Evolutionary conservation across 1,140 invertebrate genomes (phyloP).

Genomic region (Psix sp.): DNA sequence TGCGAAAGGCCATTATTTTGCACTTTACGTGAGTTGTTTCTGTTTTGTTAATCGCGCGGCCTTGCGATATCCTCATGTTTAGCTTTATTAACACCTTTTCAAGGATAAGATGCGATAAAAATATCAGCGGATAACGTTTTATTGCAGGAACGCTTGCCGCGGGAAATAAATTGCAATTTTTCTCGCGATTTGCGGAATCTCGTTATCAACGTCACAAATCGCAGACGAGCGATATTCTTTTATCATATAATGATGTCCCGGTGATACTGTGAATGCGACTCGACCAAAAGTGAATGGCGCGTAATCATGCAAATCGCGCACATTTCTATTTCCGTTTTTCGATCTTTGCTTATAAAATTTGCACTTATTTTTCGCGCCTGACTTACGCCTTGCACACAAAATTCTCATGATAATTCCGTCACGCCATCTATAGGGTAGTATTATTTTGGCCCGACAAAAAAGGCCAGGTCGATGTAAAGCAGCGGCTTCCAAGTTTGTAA

Average conservation of each 20-base stretch:
- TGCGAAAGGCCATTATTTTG: slow-evolving; percentile 29
- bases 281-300: too few species aligned
- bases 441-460: slow-evolving; percentile 32
- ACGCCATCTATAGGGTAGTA: slow-evolving; percentile 22
- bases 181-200: too few species aligned
- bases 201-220: too few species aligned
- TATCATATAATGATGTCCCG: slow-evolving; percentile 1
- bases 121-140: slow-evolving; percentile 19
- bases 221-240: slow-evolving; percentile 1
- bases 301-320: slow-evolving; percentile 34
- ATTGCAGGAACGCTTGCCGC: slow-evolving; percentile 1
- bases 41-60: slow-evolving; percentile 17
- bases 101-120: slow-evolving; percentile 10
- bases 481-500: slow-evolving; percentile 41
- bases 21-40: slow-evolving; percentile 26
- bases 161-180: slow-evolving; percentile 7
- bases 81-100: slow-evolving; percentile 22
- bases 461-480: slow-evolving; percentile 41
- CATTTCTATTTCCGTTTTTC: slow-evolving; percentile 44
- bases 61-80: slow-evolving; percentile 13
- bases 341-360: slow-evolving; percentile 33
- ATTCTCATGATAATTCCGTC: slow-evolving; percentile 52
- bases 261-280: too few species aligned
- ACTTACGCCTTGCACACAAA: slow-evolving; percentile 15
- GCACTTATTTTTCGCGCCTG: slow-evolving; percentile 32